Evolutionary conservation across 2,113 vertebrate genomes (phyloP), one percentile per base, ranked within the genome.

Genomic region (Zosterops japonicus): DNA sequence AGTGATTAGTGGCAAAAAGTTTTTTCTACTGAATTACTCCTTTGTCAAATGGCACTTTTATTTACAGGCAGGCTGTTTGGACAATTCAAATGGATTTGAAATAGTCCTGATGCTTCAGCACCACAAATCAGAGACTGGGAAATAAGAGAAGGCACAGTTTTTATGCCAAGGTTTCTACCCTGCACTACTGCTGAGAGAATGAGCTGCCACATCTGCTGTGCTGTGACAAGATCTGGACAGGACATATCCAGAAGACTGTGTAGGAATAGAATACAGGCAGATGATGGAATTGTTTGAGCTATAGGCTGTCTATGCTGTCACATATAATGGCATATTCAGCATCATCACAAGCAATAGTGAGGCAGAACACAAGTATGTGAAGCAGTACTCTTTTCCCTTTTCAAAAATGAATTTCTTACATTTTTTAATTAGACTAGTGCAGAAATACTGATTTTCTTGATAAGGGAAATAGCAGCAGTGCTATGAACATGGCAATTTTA

Each of bases 281-380:
- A 91, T 84, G 84, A 95, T 87, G 52, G 29, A 87, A 71, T 87
- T 91, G 77, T 91, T 83, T 91, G 68, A 95, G 64, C 77, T 89
- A 55, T 89, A 89, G 91, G 57, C 91, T 89, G 39, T 68, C 86
- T 77, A 0, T 86, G 36, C 67, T 90, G 91, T 92, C 71, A 70
- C 47, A 71, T 83, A 84, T 84, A 91, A 74, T 69, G 76, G 55
- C 57, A 49, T 92, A 8, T 74, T 91, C 47, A 70, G 47, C 29
- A 56, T 87, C 72, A 70, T 91, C 72, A 74, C 63, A 74, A 55
- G 36, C 47, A 81, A 33, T 55, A 81, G 39, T 55, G 50, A 86
- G 15, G 50, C 72, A 89, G 59, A 88, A 46, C 60, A 70, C 64
- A 91, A 70, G 10, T 60, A 68, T 28, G 17, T 64, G 64, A 83